A percentile compares a stretch with the other conserved stretches of the same genome.
Evolutionary conservation across 2,888 invertebrate genomes (phyloP).

Genomic region (Drosophila anomalata): DNA sequence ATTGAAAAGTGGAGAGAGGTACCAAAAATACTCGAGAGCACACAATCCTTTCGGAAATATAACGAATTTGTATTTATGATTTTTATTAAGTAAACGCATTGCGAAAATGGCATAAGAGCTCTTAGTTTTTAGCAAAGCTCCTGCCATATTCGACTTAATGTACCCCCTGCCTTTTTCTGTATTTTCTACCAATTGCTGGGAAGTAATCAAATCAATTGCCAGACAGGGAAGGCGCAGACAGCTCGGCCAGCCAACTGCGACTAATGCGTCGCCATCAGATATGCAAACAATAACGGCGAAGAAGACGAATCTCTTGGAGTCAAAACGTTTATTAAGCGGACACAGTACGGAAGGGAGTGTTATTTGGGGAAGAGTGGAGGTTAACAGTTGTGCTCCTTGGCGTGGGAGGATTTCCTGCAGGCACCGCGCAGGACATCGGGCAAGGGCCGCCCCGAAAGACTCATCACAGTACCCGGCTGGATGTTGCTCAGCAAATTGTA

Average conservation of each 20-base stretch:
- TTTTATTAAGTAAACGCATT: neutral
- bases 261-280: slow-evolving; percentile 78
- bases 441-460: slow-evolving; percentile 50
- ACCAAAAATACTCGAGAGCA: neutral
- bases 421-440: slow-evolving; percentile 40
- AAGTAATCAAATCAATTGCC: slow-evolving; percentile 35
- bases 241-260: slow-evolving; percentile 61
- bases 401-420: slow-evolving; percentile 40
- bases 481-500: slow-evolving; percentile 49
- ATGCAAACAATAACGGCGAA: slow-evolving; percentile 32
- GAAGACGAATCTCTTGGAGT: slow-evolving; percentile 11
- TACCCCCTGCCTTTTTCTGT: neutral
- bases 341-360: neutral
- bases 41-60: neutral
- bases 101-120: neutral
- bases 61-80: neutral
- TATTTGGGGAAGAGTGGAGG: neutral
- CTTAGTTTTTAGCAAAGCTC: neutral
- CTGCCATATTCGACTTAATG: neutral
- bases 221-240: slow-evolving; percentile 26
- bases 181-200: slow-evolving; percentile 3
- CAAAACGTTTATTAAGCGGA: slow-evolving; percentile 24
- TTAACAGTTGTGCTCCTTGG: slow-evolving; percentile 10
- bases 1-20: neutral
- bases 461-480: slow-evolving; percentile 42